Base-by-base conservation (phyloP, 2,113 vertebrate species). In the Engystomops pustulosus region DNA sequence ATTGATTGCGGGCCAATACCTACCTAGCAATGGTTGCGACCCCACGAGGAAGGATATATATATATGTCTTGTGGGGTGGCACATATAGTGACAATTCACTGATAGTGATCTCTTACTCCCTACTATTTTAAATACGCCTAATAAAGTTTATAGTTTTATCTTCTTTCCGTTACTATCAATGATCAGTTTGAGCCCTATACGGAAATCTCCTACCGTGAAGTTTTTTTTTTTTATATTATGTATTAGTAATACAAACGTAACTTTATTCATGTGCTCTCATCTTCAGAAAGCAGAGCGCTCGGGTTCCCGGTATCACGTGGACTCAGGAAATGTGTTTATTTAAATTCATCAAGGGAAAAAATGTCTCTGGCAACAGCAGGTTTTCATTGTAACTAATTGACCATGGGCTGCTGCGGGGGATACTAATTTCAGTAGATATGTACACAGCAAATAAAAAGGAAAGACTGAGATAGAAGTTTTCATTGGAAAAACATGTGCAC, bases 361-460 rank as follows among this genome's bases (percentile, higher is more conserved):
- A 85, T 15, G 67, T 71, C 41, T 81, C 38, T 65, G 53, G 60
- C 32, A 79, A 80, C 76, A 86, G 83, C 75, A 85, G 83, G 83
- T 85, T 85, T 85, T 85, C 72, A 85, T 85, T 85, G 74, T 53
- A 79, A 36, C 83, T 85, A 85, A 85, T 78, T 85, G 83, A 85
- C 44, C 83, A 44, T 69, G 60, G 47, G 74, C 72, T 85, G 74
- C 83, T 85, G 74, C 65, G 23, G 83, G 83, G 74, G 83, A 79
- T 70, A 79, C 83, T 85, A 78, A 85, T 85, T 85, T 85, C 75
- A 70, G 83, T 79, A 67, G 62, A 85, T 85, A 85, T 70, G 47
- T 85, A 79, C 49, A 79, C 83, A 79, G 47, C 36, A 55, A 85
- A 79, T 79, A 79, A 65, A 36, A 79, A 85, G 62, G 75, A 70